Evolutionary conservation across 2,888 invertebrate genomes (phyloP).

Genomic region (Dicycla oo): DNA sequence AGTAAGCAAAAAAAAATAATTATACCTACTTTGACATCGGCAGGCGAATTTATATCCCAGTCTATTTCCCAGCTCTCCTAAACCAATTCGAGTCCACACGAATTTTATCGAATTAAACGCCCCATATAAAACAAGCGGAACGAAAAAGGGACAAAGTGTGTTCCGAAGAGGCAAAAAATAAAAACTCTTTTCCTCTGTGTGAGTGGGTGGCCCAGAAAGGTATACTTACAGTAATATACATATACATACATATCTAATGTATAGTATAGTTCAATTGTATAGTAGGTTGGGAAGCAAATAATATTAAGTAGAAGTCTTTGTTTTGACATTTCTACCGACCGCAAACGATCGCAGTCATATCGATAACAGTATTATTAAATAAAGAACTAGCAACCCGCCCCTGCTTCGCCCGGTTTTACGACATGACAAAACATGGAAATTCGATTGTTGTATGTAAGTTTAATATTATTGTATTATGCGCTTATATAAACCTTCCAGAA

Average conservation of each 20-base stretch:
- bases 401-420: too few relatives aligned
- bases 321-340: slow-evolving; percentile 1
- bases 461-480: too few relatives aligned
- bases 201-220: slow-evolving; percentile 61
- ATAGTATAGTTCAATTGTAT: too few relatives aligned
- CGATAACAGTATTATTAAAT: background rate
- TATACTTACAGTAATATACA: slow-evolving; percentile 63
- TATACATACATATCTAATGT: slow-evolving; percentile 66
- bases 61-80: slow-evolving; percentile 76
- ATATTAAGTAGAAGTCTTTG: background rate
- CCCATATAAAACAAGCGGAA: slow-evolving; percentile 85
- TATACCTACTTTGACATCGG: slow-evolving; percentile 59
- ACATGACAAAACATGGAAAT: too few relatives aligned
- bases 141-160: slow-evolving; percentile 83
- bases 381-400: background rate
- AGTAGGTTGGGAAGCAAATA: slow-evolving; percentile 26
- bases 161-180: slow-evolving; percentile 76
- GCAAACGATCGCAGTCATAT: background rate
- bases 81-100: slow-evolving; percentile 82
- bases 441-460: too few relatives aligned
- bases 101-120: slow-evolving; percentile 87
- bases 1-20: slow-evolving; percentile 44
- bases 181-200: slow-evolving; percentile 72
- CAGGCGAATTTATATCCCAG: slow-evolving; percentile 70
- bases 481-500: too few relatives aligned